Evolutionary conservation across 23 tunicate species (phyloP).

Genomic region (Ciona savignyi): DNA sequence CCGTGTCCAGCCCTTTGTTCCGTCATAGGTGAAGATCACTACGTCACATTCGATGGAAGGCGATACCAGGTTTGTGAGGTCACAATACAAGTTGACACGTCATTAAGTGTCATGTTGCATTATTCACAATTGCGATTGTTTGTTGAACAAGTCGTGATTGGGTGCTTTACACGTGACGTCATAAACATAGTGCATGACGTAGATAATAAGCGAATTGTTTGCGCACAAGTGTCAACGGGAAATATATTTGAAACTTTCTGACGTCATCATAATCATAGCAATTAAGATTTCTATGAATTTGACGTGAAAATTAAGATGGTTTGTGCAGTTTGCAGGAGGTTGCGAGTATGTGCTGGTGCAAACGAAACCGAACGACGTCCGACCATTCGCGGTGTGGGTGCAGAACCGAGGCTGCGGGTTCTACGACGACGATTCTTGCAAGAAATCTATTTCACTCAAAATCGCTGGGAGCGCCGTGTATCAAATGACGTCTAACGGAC

Average conservation of each 20-base stretch:
- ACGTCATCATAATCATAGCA: too few relatives aligned
- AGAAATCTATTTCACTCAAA: constrained; percentile 62
- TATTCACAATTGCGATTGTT: neutral
- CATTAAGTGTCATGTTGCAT: neutral
- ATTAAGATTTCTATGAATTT: neutral
- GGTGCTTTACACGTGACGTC: too few relatives aligned
- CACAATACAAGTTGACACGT: too few relatives aligned
- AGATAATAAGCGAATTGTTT: too few relatives aligned
- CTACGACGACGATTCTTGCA: constrained; percentile 58
- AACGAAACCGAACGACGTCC: constrained; percentile 17
- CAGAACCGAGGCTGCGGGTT: constrained; percentile 93
- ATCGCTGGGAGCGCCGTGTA: constrained; percentile 21
- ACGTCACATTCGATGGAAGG: constrained; percentile 82
- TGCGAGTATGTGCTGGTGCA: constrained; percentile 89
- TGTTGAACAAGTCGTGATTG: too few relatives aligned
- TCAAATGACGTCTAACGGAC: constrained; percentile 31
- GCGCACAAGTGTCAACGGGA: too few relatives aligned
- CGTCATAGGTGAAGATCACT: constrained; percentile 88
- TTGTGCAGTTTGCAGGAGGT: constrained; percentile 78
- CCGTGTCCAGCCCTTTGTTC: constrained; percentile 72
- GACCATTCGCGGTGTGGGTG: constrained; percentile 78
- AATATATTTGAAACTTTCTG: too few relatives aligned
- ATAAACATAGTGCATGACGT: too few relatives aligned
- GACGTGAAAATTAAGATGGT: too few relatives aligned
- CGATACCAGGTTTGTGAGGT: constrained; percentile 47